Base-by-base conservation (phyloP, 2,113 vertebrate genomes). In the Podarcis raffonei region DNA sequence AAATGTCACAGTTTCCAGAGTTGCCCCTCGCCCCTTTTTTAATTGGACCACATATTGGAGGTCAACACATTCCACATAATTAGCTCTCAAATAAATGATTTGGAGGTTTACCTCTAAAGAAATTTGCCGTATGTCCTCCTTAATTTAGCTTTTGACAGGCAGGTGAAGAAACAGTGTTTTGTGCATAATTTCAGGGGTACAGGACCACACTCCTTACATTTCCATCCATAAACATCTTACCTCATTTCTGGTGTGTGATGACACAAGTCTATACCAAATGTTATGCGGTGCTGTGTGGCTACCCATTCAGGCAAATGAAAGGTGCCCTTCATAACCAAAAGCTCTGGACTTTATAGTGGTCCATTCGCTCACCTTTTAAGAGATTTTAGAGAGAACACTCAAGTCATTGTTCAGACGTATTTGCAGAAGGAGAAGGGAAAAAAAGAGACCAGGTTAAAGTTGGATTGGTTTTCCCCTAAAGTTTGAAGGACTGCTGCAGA, bases 221-320 rank as follows among this genome's bases (percentile, higher is more conserved):
- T 90, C 79, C 87, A 85, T 37, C 69, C 25, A 25, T 37, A 91
- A 93, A 81, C 7, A 86, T 0, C n/a, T 89, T 76, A 80, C 90
- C 81, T 92, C 75, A 85, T 87, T 71, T 90, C 80, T 30, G 82
- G 80, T 48, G 42, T 20, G 16, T 0, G 1, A 69, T 88, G 83
- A 37, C 85, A 85, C 78, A 81, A 90, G 69, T 57, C n/a, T 77
- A 22, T 6, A 71, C 39, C 35, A 68, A 82, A 42, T 0, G 0
- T 53, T 68, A 6, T 9, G 57, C 20, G 25, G 68, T 68, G 81
- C 42, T 53, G 0, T 11, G n/a, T 2, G 37, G 35, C 72, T 62
- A 42, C 77, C 30, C 83, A 0, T 5, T 88, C 32, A 68, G 83
- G 32, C 30, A 76, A 87, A 77, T 69, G 74, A 92, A 93, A 93